phyloP scores from a whole-genome alignment of 2,797 vertebrate genomes.

The Enteromius fasciolatus region DNA sequence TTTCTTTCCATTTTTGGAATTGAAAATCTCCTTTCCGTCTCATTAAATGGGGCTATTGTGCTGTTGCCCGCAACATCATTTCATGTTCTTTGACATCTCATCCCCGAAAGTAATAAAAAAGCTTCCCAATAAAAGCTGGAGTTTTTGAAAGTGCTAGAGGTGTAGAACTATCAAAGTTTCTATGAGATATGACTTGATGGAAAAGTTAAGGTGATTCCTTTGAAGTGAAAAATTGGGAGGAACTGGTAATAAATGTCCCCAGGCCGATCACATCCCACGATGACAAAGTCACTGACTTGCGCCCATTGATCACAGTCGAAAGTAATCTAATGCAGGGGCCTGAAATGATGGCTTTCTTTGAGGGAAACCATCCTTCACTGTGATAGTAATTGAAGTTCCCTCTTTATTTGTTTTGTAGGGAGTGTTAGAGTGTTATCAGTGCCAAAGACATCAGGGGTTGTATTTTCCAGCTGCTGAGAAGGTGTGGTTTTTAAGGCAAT shows the following conservation, averaged over 20 bases:
- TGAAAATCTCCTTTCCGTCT: not conserved
- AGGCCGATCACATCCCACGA: constrained; percentile 60
- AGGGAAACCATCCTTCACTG: constrained; percentile 65
- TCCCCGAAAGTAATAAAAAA: constrained; percentile 13
- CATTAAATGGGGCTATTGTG: constrained; percentile 20
- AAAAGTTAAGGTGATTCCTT: constrained; percentile 31
- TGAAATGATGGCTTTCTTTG: constrained; percentile 66
- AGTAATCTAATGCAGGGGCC: constrained; percentile 61
- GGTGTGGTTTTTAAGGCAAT: not conserved
- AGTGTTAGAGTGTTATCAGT: constrained; percentile 11
- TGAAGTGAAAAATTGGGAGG: constrained; percentile 33
- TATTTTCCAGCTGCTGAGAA: not conserved
- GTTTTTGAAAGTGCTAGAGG: constrained; percentile 15
- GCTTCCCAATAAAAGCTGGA: constrained; percentile 21
- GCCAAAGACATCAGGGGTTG: constrained; percentile 2
- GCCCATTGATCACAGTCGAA: constrained; percentile 67
- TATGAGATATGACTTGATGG: constrained; percentile 4
- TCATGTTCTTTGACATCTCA: constrained; percentile 20
- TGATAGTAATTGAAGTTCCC: constrained; percentile 47
- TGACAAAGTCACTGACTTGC: constrained; percentile 63
- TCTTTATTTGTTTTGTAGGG: constrained; percentile 43
- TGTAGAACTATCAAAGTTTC: constrained; percentile 13
- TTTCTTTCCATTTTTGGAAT: not conserved
- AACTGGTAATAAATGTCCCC: constrained; percentile 63
- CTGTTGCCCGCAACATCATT: constrained; percentile 1